Evolutionary conservation across 1,140 invertebrate species (phyloP).

Genomic region (Lerema accius): DNA sequence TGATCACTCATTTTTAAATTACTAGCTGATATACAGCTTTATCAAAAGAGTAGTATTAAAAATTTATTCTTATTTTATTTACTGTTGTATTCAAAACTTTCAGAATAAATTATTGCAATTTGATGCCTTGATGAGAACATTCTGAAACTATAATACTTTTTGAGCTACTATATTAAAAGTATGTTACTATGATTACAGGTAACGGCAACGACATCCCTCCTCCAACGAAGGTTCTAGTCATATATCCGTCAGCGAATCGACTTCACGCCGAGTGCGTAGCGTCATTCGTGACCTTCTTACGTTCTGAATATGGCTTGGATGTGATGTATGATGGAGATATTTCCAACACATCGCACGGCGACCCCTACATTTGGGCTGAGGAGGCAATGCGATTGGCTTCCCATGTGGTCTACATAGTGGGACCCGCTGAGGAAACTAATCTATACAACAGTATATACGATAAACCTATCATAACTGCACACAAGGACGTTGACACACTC

Average conservation of each 20-base stretch:
- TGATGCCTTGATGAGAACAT: too few relatives aligned
- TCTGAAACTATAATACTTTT: too few relatives aligned
- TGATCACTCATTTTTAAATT: too few relatives aligned
- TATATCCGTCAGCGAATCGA: conserved; percentile 64
- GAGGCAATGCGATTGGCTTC: conserved; percentile 58
- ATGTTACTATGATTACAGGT: conserved; percentile 33
- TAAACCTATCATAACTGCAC: conserved; percentile 61
- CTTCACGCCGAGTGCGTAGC: conserved; percentile 68
- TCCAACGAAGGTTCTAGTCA: conserved; percentile 65
- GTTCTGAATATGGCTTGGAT: conserved; percentile 64
- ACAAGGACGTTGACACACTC: conserved; percentile 57
- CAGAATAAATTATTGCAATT: too few relatives aligned
- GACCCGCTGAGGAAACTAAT: conserved; percentile 59
- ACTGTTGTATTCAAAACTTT: too few relatives aligned
- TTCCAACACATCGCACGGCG: conserved; percentile 54
- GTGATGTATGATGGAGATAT: conserved; percentile 72
- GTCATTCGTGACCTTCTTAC: conserved; percentile 63
- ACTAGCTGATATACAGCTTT: too few relatives aligned
- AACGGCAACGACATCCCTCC: conserved; percentile 55
- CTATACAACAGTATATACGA: conserved; percentile 71
- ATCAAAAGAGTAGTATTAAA: too few relatives aligned
- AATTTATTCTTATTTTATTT: too few relatives aligned
- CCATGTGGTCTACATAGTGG: conserved; percentile 67
- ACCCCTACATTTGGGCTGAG: conserved; percentile 68
- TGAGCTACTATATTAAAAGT: too few relatives aligned